These are phyloP conservation scores for Drosophila engyochracea DNA, from an alignment of 2,888 invertebrate species.

Conservation along the genomic window DNA sequence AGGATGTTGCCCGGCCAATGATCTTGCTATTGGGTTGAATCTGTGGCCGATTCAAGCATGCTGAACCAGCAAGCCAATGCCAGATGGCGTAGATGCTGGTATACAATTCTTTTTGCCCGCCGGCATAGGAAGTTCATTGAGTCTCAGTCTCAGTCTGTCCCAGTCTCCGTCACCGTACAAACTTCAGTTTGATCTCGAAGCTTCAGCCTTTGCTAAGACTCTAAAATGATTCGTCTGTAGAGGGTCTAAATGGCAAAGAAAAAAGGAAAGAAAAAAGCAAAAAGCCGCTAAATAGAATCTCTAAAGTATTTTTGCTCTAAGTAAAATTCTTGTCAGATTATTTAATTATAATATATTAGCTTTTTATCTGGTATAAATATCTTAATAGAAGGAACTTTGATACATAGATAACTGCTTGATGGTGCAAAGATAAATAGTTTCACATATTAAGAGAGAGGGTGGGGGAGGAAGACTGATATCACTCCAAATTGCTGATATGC, in stretches of 20 bases:
- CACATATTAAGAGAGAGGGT: not conserved
- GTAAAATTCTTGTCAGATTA: not conserved
- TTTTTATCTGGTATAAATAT: not conserved
- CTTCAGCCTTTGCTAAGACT: constrained; percentile 24
- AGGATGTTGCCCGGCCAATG: constrained; percentile 64
- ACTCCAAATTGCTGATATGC: not conserved
- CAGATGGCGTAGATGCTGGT: constrained; percentile 13
- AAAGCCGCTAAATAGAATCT: constrained; percentile 9
- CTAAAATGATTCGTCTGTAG: constrained; percentile 49
- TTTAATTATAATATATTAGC: not conserved
- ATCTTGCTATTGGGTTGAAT: constrained; percentile 57
- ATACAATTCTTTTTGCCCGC: not conserved
- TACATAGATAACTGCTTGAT: not conserved
- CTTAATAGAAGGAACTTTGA: not conserved
- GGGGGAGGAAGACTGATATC: not conserved
- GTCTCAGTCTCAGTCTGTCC: not conserved
- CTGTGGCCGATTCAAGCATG: constrained; percentile 39
- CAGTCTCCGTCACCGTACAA: not conserved
- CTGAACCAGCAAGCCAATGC: constrained; percentile 1
- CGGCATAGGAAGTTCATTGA: constrained; percentile 23
- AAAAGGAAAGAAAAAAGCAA: not conserved
- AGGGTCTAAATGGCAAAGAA: constrained; percentile 2
- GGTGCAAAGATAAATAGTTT: too few species aligned
- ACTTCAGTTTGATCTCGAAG: constrained; percentile 16
- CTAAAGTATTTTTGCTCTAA: not conserved